Evolutionary conservation across 2,888 invertebrate species (phyloP), one percentile per base, ranked within the genome.

Genomic region (Tetragonula carbonaria): DNA sequence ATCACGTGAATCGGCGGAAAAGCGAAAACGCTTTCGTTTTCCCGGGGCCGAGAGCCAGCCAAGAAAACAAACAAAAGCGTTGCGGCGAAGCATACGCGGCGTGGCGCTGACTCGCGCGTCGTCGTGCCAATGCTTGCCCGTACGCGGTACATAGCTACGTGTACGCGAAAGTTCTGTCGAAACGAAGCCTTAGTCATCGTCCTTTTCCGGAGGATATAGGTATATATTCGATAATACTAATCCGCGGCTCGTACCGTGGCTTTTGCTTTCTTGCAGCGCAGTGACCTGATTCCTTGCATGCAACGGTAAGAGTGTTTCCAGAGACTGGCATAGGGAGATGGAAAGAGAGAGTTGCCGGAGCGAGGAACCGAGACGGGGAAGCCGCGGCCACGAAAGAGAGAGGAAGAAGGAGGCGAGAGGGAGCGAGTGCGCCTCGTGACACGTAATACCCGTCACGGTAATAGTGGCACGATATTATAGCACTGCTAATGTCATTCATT

Each of bases 401-500:
- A 82, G 84, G 74, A 80, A 81, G 84, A 82, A 70, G 63, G 71
- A 74, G 78, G 55, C 23, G 75, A 75, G 84, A 84, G 78, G 68
- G 81, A 71, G 73, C 70, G 85, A 82, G 91, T 89, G 88, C 87
- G 90, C 89, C 91, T 90, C 89, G 88, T 92, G 92, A 93, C 92
- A 94, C 94, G 94, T 94, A 94, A 94, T 94, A 94, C 91, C 91
- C 93, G 93, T 92, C 93, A 91, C 94, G 93, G 93, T 93, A 94
- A 94, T 93, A 93, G 93, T 90, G 91, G 90, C 92, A 92, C 92
- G 92, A 93, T 94, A 94, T 94, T 94, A 94, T 93, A 93, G 93
- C 93, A 92, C 92, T 91, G 93, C 92, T 94, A 94, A 94, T 94
- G 93, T 93, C 94, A 94, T 94, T 94, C 92, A 94, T 94, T 94